Evolutionary conservation across 2,113 vertebrate genomes (phyloP), one percentile per base, ranked within the genome.

Genomic region (Nestor notabilis): DNA sequence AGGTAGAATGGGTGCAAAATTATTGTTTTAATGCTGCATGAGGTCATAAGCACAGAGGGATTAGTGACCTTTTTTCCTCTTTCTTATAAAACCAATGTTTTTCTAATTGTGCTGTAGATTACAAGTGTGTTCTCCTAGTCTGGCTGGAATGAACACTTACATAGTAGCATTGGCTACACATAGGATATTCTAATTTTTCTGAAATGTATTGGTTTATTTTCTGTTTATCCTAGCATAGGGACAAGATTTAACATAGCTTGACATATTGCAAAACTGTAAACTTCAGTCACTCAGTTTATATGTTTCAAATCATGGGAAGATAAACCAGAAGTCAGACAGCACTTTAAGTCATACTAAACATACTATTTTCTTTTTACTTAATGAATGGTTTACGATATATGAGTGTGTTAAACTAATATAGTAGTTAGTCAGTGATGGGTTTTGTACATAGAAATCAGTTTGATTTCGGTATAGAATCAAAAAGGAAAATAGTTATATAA

Each of bases 181-280:
- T 23, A 61, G 41, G 55, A 43, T 85, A 56, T 37, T 83, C 46
- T 43, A 23, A 11, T 39, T 46, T 84, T 66, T 63, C 43, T 39
- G 19, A 55, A 83, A 65, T 39, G 5, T 52, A 7, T 39, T 61
- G 33, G 65, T 90, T 58, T 6, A 29, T 80, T 82, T 92, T 70
- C 31, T 50, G 13, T 24, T 20, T 74, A 27, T 64, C 44, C 10
- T 44, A 27, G 49, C 0, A 0, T 9, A 41, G 10, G 20, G n/a
- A 35, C 13, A 23, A 43, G 35, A 47, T 65, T 28, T 43, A 17
- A 76, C 10, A 3, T 35, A 61, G 14, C 41, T 76, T 76, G 52
- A 64, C 43, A 21, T 15, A 0, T 50, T 79, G n/a, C 23, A 66
- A 25, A 95, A 64, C 17, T 52, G 65, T 33, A 81, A 52, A 65